phyloP scores from a whole-genome alignment of 2,888 invertebrate genomes.

The Drosophila kambysellisi region DNA sequence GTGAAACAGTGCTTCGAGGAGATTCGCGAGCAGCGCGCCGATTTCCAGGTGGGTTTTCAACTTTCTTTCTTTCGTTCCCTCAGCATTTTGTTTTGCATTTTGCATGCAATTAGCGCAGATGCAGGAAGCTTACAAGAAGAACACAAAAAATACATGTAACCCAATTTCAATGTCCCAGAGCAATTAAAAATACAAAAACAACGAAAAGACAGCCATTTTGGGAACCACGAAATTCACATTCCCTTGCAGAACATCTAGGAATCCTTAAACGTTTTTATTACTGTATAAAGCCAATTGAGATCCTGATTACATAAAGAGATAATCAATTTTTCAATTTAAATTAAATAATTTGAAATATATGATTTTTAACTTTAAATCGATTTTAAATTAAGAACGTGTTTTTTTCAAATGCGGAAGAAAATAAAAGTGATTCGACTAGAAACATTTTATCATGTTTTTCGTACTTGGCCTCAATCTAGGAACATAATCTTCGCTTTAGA shows the following conservation, averaged over 20 bases:
- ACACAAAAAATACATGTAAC: conserved; percentile 17
- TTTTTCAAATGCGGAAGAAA: not conserved
- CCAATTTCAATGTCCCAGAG: conserved; percentile 52
- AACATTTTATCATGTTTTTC: not conserved
- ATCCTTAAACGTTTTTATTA: too few relatives aligned
- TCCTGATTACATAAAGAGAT: too few relatives aligned
- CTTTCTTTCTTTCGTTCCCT: not conserved
- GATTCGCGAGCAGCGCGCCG: conserved; percentile 92
- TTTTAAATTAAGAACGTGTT: not conserved
- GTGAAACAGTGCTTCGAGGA: conserved; percentile 92
- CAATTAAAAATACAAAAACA: conserved; percentile 56
- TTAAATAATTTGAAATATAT: not conserved
- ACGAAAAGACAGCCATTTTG: not conserved
- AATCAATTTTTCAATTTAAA: not conserved
- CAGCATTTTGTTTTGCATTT: conserved; percentile 32
- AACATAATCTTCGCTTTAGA: not conserved
- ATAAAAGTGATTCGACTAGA: not conserved
- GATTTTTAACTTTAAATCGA: not conserved
- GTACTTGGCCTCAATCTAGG: not conserved
- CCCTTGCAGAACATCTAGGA: not conserved
- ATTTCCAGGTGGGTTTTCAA: conserved; percentile 87
- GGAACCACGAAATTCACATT: not conserved
- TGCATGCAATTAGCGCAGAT: conserved; percentile 66
- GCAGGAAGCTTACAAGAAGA: conserved; percentile 2
- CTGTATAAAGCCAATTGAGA: not conserved